Percentiles rank a stretch among this genome's conserved stretches.
Conservation (phyloP, 2,888 invertebrate species). For the Deladenus siricidicola region DNA sequence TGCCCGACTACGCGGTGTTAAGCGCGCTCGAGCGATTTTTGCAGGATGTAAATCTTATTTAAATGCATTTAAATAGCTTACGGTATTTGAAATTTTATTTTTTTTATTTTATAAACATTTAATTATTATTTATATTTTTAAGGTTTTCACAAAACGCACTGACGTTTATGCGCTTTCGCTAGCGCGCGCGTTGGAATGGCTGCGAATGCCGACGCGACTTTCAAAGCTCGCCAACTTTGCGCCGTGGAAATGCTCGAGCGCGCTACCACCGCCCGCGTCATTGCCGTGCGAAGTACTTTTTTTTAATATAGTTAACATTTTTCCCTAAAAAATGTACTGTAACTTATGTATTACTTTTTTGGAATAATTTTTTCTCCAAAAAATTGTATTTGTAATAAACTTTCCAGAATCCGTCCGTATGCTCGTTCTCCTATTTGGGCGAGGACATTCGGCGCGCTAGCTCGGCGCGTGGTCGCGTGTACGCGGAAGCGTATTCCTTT, state of each 20-base stretch:
- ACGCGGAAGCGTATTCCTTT: constrained; percentile 40
- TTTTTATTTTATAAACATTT: neutral
- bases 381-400: too few species aligned
- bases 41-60: constrained; percentile 10
- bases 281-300: constrained; percentile 47
- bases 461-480: neutral
- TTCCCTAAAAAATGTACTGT: neutral
- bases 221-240: constrained; percentile 30
- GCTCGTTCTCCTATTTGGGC: constrained; percentile 31
- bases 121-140: constrained; percentile 7
- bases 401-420: constrained; percentile 43
- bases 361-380: too few species aligned
- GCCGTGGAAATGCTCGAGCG: constrained; percentile 52
- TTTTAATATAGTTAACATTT: neutral
- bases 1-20: constrained; percentile 43
- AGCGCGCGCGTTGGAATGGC: constrained; percentile 48
- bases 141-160: constrained; percentile 33
- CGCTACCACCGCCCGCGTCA: too few species aligned
- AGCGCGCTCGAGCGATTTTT: constrained; percentile 44
- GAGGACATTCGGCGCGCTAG: constrained; percentile 18
- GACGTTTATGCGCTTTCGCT: constrained; percentile 50
- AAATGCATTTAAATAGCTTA: neutral
- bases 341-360: neutral
- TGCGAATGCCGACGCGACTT: constrained; percentile 38
- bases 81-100: neutral